Conservation (phyloP, 53 echinoderm and acorn worm species). For the Holothuria leucospilota region DNA sequence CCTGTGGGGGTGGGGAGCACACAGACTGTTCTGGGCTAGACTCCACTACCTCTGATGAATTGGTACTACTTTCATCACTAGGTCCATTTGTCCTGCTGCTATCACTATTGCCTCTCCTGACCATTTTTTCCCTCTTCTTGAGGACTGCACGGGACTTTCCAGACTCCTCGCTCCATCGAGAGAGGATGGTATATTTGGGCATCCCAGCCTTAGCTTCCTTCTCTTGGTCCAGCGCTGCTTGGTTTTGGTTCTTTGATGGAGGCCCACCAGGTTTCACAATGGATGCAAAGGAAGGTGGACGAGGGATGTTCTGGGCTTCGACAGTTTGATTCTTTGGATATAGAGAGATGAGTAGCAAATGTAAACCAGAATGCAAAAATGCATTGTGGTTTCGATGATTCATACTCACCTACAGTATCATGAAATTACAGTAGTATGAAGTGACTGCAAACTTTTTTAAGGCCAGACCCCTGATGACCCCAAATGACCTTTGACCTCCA, state of each 20-base stretch:
- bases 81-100: background rate
- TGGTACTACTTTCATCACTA: conserved; percentile 32
- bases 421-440: too few species aligned
- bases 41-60: background rate
- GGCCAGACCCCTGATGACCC: too few species aligned
- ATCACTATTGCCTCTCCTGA: conserved; percentile 5
- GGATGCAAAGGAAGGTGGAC: conserved; percentile 36
- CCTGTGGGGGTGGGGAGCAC: background rate
- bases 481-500: too few species aligned
- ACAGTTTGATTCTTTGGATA: background rate
- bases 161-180: background rate
- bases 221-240: background rate
- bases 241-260: conserved; percentile 11
- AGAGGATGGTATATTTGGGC: conserved; percentile 33
- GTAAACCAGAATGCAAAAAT: too few species aligned
- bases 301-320: conserved; percentile 4
- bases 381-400: too few species aligned
- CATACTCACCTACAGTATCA: too few species aligned
- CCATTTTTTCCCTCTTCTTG: conserved; percentile 23
- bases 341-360: background rate
- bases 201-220: conserved; percentile 8
- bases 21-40: conserved; percentile 27
- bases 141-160: conserved; percentile 14
- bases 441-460: too few species aligned
- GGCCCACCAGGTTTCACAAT: conserved; percentile 20